Percentiles rank a stretch among this genome's conserved stretches.
phyloP scores from a whole-genome alignment of 2,113 vertebrate species.

The Ophiodon elongatus region DNA sequence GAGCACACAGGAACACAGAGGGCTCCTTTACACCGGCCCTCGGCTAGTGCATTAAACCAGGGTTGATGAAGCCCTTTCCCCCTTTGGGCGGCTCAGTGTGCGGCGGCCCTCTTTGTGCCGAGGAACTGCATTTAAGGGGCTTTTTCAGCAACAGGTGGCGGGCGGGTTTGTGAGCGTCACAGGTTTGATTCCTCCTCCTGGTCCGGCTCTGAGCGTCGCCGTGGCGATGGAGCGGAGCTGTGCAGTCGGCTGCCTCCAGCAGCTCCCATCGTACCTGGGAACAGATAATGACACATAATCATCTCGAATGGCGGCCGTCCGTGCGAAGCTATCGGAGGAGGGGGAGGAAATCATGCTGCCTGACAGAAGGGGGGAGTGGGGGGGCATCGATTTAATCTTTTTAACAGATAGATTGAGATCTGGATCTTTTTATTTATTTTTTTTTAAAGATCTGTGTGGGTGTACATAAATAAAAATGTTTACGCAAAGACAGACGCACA shows the following conservation, averaged over 20 bases:
- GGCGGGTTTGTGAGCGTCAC: background rate
- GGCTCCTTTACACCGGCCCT: conserved; percentile 26
- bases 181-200: conserved; percentile 18
- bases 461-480: too few species aligned
- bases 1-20: conserved; percentile 41
- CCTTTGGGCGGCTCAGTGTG: background rate
- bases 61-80: background rate
- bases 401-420: too few species aligned
- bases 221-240: too few species aligned
- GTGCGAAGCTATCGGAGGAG: too few species aligned
- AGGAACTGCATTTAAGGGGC: conserved; percentile 6
- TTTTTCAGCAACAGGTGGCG: conserved; percentile 32
- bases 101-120: conserved; percentile 10
- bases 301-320: conserved; percentile 8
- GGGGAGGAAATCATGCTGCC: background rate
- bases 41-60: conserved; percentile 33
- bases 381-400: too few species aligned
- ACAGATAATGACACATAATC: conserved; percentile 57
- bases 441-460: too few species aligned
- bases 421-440: too few species aligned
- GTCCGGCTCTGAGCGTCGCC: too few species aligned
- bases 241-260: too few species aligned
- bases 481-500: too few species aligned
- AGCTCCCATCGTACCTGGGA: conserved; percentile 35
- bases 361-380: too few species aligned